Evolutionary conservation across 2,888 invertebrate species (phyloP), one percentile per base, ranked within the genome.

Genomic region (Rhopalosiphum nymphaeae): DNA sequence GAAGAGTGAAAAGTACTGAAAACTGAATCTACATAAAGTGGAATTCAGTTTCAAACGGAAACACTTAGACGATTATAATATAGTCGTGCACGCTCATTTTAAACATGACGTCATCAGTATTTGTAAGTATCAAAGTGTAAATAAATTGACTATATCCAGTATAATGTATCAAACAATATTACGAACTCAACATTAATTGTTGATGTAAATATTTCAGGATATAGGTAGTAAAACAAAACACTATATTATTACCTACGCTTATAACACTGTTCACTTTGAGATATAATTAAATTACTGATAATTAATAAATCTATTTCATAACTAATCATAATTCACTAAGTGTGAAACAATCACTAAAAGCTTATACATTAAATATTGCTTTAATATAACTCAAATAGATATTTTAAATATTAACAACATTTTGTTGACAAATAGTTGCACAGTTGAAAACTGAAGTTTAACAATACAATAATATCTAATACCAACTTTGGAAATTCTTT

Each of bases 31-130:
- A 29, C 67, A 78, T 78, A 67, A 91, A 91, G n/a, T 49, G 91
- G 84, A 91, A 84, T 84, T 91, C 56, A 84, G 56, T 84, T 91
- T 84, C 26, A 56, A 84, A 84, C 53, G 91, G 91, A 56, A 91
- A 56, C 29, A 42, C 42, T 85, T 11, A 44, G n/a, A 85, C 2
- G 44, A 56, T 85, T 42, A 56, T 49, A 67, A n/a, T 91, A 29
- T 42, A 26, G 90, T 16, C 2, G 3, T 53, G 36, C 13, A 29
- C 16, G 42, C 36, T 78, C 29, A 78, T 78, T 53, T 91, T 42
- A 26, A 53, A 91, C 67, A 10, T 53, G 42, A 91, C 87, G 49
- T 53, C 36, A 53, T 36, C 25, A 53, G 10, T 53, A 42, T 78
- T 78, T 36, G 36, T 21, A 78, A 78, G 78, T 36, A 36, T 42